These are phyloP conservation scores for Bufotes viridis DNA, from an alignment of 2,797 vertebrate species.

Conservation along the genomic window DNA sequence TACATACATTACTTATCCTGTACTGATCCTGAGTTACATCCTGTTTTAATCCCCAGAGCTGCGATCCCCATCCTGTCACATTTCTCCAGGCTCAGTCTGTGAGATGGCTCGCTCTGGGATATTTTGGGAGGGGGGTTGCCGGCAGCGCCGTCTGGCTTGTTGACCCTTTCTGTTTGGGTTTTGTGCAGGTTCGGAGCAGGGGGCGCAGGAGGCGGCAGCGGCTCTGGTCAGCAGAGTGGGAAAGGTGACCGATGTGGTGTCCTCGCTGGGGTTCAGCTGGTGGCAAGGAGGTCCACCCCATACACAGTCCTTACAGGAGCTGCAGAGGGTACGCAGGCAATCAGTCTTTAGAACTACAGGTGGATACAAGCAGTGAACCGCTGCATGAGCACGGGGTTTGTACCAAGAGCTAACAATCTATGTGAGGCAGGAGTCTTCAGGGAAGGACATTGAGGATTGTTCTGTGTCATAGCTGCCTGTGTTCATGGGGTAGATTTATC, in stretches of 20 bases:
- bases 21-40: too few species aligned
- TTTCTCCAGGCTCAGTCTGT: background rate
- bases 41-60: background rate
- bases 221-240: conserved; percentile 75
- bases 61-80: background rate
- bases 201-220: conserved; percentile 75
- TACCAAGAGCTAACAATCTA: background rate
- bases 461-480: background rate
- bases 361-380: background rate
- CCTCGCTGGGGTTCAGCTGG: conserved; percentile 86
- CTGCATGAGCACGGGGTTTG: background rate
- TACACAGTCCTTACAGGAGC: conserved; percentile 80
- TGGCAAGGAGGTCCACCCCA: conserved; percentile 85
- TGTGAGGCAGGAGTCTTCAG: background rate
- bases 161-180: conserved; percentile 32
- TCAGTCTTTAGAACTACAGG: background rate
- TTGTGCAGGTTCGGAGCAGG: conserved; percentile 79
- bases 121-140: background rate
- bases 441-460: background rate
- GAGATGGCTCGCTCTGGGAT: background rate
- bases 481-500: background rate
- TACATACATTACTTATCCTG: too few species aligned
- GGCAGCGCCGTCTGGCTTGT: conserved; percentile 13
- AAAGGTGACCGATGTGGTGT: conserved; percentile 82
- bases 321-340: conserved; percentile 75